Evolutionary conservation across 2,113 vertebrate species (phyloP).

Genomic region (Muntiacus muntjak): DNA sequence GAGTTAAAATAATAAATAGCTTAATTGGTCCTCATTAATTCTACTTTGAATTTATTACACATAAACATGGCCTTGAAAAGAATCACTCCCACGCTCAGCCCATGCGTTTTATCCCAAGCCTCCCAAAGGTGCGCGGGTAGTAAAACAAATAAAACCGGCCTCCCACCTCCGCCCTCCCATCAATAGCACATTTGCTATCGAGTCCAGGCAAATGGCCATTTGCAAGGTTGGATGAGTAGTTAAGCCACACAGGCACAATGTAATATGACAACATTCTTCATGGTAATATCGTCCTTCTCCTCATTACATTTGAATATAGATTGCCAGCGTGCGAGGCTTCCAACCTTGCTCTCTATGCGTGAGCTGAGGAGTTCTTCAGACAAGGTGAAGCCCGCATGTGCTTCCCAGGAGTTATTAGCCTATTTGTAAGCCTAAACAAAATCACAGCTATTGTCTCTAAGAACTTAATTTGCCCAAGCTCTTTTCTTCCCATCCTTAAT

Average conservation of each 20-base stretch:
- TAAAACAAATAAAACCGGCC: conserved; percentile 23
- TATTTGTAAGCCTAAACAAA: background rate
- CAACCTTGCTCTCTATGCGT: background rate
- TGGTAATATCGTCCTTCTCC: background rate
- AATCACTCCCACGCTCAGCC: conserved; percentile 13
- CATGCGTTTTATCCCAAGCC: background rate
- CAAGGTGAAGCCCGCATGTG: background rate
- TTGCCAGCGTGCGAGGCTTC: background rate
- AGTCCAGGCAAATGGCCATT: conserved; percentile 32
- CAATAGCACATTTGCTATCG: background rate
- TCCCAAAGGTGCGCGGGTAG: background rate
- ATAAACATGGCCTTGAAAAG: conserved; percentile 50
- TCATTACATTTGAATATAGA: conserved; percentile 59
- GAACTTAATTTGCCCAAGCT: conserved; percentile 23
- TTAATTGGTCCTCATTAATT: conserved; percentile 57
- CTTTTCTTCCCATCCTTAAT: background rate
- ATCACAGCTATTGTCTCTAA: background rate
- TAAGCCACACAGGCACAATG: conserved; percentile 25
- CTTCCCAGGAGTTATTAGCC: conserved; percentile 10
- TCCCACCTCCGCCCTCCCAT: background rate
- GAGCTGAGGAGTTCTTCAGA: conserved; percentile 29
- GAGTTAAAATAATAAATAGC: conserved; percentile 56
- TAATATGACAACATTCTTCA: conserved; percentile 15
- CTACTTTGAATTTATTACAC: conserved; percentile 20
- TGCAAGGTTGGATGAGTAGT: conserved; percentile 56